Percentiles rank a stretch among this genome's conserved stretches.
Conservation (phyloP, 2,797 vertebrate genomes). For the Astyanax mexicanus region DNA sequence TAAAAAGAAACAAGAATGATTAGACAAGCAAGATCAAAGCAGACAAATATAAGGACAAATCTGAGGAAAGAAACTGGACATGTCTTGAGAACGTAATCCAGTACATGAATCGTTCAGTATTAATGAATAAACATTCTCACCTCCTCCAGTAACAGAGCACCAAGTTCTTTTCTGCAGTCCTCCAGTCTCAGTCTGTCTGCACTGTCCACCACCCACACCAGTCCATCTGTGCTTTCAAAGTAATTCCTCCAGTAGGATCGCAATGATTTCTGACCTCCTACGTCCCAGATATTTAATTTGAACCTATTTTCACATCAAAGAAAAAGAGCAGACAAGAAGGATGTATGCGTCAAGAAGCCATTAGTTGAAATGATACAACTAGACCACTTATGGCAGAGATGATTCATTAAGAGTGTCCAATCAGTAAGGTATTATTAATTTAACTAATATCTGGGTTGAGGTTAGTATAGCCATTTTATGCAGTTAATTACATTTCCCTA, state of each 20-base stretch:
- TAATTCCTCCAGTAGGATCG: slow-evolving; percentile 96
- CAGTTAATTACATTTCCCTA: too few species aligned
- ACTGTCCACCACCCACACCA: slow-evolving; percentile 96
- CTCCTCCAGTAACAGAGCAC: slow-evolving; percentile 86
- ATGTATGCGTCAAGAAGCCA: background rate
- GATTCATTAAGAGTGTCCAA: too few species aligned
- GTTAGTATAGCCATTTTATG: too few species aligned
- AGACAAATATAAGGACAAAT: background rate
- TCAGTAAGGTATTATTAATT: too few species aligned
- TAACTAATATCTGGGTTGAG: too few species aligned
- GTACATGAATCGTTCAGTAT: background rate
- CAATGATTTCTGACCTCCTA: slow-evolving; percentile 91
- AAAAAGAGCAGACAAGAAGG: background rate
- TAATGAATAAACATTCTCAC: slow-evolving; percentile 60
- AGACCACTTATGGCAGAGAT: too few species aligned
- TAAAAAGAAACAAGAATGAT: background rate
- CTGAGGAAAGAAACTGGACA: background rate
- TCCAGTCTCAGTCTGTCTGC: slow-evolving; percentile 88
- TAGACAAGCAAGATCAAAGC: background rate
- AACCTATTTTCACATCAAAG: slow-evolving; percentile 73
- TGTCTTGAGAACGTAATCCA: background rate
- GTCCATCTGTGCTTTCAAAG: slow-evolving; percentile 93
- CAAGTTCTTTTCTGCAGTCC: slow-evolving; percentile 87
- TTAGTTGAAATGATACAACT: too few species aligned
- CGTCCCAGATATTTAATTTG: slow-evolving; percentile 94